Conservation (phyloP, 2,888 invertebrate species). For the Phorcus lineatus region DNA sequence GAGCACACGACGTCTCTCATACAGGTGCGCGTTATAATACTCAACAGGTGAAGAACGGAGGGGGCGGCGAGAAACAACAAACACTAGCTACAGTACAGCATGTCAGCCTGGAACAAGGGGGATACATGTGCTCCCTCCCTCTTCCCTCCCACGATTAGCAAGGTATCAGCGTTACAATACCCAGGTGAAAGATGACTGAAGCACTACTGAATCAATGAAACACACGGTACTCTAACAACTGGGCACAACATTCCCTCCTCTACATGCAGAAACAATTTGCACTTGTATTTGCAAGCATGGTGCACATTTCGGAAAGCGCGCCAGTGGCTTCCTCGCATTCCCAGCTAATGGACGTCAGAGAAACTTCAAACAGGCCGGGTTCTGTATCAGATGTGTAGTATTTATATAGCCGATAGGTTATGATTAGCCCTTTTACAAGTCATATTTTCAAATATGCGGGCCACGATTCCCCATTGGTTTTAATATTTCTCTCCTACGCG, state of each 20-base stretch:
- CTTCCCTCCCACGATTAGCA: background rate
- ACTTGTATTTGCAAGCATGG: background rate
- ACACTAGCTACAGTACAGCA: background rate
- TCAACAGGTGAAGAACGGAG: background rate
- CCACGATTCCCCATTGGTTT: background rate
- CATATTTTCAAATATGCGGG: background rate
- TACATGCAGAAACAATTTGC: background rate
- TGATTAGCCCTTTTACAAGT: slow-evolving; percentile 1
- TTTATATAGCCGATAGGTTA: background rate
- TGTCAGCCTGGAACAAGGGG: background rate
- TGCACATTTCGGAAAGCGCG: background rate
- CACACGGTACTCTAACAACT: background rate
- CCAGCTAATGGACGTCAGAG: background rate
- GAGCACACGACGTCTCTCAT: background rate
- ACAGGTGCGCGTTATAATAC: background rate
- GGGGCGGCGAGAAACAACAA: background rate
- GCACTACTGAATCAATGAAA: background rate
- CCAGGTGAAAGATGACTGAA: background rate
- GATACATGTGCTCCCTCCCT: background rate
- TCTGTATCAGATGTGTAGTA: background rate
- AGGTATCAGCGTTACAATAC: background rate
- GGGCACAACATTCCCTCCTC: background rate
- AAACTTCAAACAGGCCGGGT: background rate
- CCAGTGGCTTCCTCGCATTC: background rate
- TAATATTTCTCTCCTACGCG: background rate